These are phyloP conservation scores for Blastobasis lacticolella DNA, from an alignment of 2,888 invertebrate genomes.

Conservation along the genomic window DNA sequence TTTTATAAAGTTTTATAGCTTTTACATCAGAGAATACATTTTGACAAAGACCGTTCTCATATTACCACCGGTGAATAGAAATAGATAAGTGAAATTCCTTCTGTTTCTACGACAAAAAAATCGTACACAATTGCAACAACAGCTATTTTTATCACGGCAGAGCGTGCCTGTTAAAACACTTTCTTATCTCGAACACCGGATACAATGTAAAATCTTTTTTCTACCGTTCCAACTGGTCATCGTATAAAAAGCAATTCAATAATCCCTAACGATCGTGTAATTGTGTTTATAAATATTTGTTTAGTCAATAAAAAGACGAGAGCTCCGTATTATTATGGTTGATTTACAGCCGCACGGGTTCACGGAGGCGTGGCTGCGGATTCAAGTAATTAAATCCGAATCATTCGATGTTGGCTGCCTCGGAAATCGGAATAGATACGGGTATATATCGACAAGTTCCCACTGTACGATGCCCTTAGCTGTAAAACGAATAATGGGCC, in stretches of 20 bases:
- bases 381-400: slow-evolving; percentile 62
- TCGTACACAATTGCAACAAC: slow-evolving; percentile 5
- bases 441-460: slow-evolving; percentile 50
- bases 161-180: slow-evolving; percentile 25
- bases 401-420: slow-evolving; percentile 46
- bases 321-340: slow-evolving; percentile 52
- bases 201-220: too few species aligned
- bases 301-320: slow-evolving; percentile 50
- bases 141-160: slow-evolving; percentile 33
- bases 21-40: too few species aligned
- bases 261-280: slow-evolving; percentile 62
- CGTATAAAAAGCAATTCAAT: slow-evolving; percentile 33
- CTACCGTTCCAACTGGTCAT: neutral
- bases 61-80: too few species aligned
- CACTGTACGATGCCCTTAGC: slow-evolving; percentile 10
- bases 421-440: slow-evolving; percentile 20
- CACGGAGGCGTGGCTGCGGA: slow-evolving; percentile 51
- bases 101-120: too few species aligned
- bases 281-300: slow-evolving; percentile 66
- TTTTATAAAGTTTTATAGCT: too few species aligned
- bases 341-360: slow-evolving; percentile 52
- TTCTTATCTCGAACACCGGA: too few species aligned
- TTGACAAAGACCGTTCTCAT: too few species aligned
- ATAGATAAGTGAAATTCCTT: too few species aligned
- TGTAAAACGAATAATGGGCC: too few species aligned